These are phyloP conservation scores for Orestias chungarensis DNA, from an alignment of 2,797 vertebrate genomes.

Conservation along the genomic window DNA sequence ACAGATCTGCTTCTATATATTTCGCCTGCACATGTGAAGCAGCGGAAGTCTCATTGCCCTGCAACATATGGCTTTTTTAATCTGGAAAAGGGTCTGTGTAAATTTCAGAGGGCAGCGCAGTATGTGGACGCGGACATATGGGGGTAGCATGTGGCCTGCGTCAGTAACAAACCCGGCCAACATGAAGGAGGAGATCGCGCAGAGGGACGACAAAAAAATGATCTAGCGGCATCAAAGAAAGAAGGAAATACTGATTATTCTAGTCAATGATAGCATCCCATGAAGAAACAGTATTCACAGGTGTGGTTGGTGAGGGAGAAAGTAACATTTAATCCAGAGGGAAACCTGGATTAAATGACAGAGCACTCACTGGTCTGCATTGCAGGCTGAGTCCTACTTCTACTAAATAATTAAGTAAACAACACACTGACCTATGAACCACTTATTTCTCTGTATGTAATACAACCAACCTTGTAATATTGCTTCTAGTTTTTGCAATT, in stretches of 20 bases:
- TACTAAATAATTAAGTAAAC: conserved; percentile 68
- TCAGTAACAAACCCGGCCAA: conserved; percentile 46
- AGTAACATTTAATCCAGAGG: conserved; percentile 10
- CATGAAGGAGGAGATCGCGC: conserved; percentile 7
- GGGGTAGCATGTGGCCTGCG: conserved; percentile 24
- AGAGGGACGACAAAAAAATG: conserved; percentile 19
- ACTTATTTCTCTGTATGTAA: conserved; percentile 21
- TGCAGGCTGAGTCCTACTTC: conserved; percentile 33
- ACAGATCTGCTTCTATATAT: not conserved
- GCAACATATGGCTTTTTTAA: conserved; percentile 45
- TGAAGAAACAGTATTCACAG: not conserved
- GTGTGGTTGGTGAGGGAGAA: not conserved
- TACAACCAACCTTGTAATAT: not conserved
- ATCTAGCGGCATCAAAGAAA: not conserved
- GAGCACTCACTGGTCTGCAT: conserved; percentile 15
- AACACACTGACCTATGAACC: conserved; percentile 46
- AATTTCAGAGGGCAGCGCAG: conserved; percentile 31
- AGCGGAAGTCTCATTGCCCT: conserved; percentile 34
- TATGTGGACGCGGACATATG: not conserved
- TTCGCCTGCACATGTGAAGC: not conserved
- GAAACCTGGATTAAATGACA: conserved; percentile 19
- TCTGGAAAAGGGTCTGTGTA: conserved; percentile 44
- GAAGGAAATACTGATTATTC: not conserved
- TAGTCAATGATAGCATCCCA: no score
- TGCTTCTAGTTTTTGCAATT: conserved; percentile 11